Conservation (phyloP, 1,140 invertebrate species). For the Drosophila arizonae region DNA sequence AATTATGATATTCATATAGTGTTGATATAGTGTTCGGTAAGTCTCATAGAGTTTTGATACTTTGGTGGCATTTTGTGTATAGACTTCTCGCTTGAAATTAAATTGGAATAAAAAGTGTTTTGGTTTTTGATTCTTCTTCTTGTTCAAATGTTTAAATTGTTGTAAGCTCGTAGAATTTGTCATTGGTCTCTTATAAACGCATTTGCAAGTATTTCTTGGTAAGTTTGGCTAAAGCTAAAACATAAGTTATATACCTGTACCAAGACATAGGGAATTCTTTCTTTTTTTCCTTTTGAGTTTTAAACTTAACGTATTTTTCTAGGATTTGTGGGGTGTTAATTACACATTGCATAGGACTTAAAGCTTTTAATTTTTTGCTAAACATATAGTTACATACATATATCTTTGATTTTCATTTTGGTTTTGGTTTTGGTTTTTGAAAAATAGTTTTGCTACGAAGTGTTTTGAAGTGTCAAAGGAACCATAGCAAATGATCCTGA, state of each 20-base stretch:
- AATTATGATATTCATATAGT: background rate
- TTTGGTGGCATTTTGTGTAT: too few relatives aligned
- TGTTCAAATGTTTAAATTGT: too few relatives aligned
- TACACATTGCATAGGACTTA: conserved; percentile 26
- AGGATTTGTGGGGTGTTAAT: background rate
- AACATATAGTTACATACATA: conserved; percentile 60
- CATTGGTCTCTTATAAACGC: conserved; percentile 68
- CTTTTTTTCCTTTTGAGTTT: background rate
- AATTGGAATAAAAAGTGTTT: background rate
- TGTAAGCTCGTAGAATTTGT: conserved; percentile 74
- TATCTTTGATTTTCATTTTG: background rate
- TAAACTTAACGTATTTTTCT: background rate
- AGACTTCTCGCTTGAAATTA: too few relatives aligned
- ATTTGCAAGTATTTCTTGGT: conserved; percentile 33
- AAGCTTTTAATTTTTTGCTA: conserved; percentile 15
- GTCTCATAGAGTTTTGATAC: background rate
- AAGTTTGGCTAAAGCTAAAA: conserved; percentile 58
- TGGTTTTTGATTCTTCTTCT: conserved; percentile 2
- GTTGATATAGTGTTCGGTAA: background rate
- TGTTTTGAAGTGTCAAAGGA: conserved; percentile 30
- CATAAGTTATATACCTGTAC: conserved; percentile 35
- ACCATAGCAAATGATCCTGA: conserved; percentile 47
- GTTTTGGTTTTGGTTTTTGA: too few relatives aligned
- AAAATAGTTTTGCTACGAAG: conserved; percentile 3
- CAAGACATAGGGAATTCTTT: conserved; percentile 21